These are phyloP conservation scores for Unio pictorum DNA, from an alignment of 2,888 invertebrate genomes.

Conservation along the genomic window DNA sequence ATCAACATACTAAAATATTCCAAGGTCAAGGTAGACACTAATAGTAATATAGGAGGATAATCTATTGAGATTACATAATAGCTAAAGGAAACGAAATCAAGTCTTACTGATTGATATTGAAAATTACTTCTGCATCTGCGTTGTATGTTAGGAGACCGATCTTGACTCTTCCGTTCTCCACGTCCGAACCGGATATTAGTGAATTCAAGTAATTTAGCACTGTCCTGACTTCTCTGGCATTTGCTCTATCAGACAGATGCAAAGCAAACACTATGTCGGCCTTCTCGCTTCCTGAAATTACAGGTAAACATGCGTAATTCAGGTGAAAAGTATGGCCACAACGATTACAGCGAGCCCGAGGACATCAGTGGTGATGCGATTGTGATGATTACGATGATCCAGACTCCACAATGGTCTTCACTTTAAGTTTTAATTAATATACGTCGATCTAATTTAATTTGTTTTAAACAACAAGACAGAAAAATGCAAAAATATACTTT, in stretches of 20 bases:
- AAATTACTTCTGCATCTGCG: slow-evolving; percentile 27
- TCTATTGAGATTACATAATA: not conserved
- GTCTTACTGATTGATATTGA: slow-evolving; percentile 37
- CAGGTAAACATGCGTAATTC: not conserved
- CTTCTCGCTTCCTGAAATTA: slow-evolving; percentile 34
- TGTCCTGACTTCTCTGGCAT: slow-evolving; percentile 27
- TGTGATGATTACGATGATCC: no score
- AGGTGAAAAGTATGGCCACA: no score
- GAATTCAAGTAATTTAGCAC: slow-evolving; percentile 38
- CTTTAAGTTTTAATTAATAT: no score
- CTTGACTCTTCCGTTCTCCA: slow-evolving; percentile 45
- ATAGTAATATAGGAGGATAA: no score
- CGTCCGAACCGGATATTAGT: slow-evolving; percentile 39
- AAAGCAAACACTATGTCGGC: slow-evolving; percentile 54
- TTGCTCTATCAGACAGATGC: slow-evolving; percentile 41
- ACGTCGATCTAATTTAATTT: no score
- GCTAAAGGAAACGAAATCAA: not conserved
- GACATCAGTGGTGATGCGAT: no score
- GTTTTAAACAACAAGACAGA: no score
- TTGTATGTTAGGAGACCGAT: slow-evolving; percentile 41
- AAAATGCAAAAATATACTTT: no score
- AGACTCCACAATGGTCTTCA: no score
- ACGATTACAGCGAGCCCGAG: no score
- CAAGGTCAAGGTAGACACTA: no score
- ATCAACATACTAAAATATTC: no score